A percentile compares a stretch with the other conserved stretches of the same genome.
phyloP scores from a whole-genome alignment of 2,888 invertebrate genomes.

The Pristionchus fissidentatus region DNA sequence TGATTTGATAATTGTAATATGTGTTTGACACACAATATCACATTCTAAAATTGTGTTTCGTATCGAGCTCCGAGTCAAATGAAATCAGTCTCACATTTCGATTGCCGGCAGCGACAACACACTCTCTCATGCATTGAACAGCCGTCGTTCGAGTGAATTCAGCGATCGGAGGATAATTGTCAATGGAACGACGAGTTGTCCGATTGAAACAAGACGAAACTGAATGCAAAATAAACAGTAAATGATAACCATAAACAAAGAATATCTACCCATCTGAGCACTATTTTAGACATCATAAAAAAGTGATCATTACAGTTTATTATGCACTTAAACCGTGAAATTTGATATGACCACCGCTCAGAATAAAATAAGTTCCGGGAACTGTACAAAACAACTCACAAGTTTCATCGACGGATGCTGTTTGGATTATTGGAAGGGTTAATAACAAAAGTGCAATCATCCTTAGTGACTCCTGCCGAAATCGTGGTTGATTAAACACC shows the following conservation, averaged over 20 bases:
- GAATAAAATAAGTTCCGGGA: not conserved
- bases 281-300: not conserved
- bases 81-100: constrained; percentile 47
- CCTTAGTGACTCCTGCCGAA: not conserved
- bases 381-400: constrained; percentile 18
- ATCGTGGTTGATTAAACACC: constrained; percentile 1
- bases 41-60: too few relatives aligned
- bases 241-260: not conserved
- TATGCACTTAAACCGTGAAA: too few relatives aligned
- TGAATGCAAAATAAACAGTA: constrained; percentile 43
- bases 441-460: not conserved
- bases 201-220: constrained; percentile 67
- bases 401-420: constrained; percentile 26
- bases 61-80: not conserved
- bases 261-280: too few relatives aligned
- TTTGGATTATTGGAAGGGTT: not conserved
- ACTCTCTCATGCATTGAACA: constrained; percentile 65
- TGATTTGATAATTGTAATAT: not conserved
- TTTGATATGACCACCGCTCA: too few relatives aligned
- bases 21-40: not conserved
- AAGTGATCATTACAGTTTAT: not conserved
- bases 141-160: constrained; percentile 66
- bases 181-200: constrained; percentile 65
- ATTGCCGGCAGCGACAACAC: constrained; percentile 62
- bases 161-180: constrained; percentile 71